A percentile compares a stretch with the other conserved stretches of the same genome.
Evolutionary conservation across 2,113 vertebrate genomes (phyloP).

Genomic region (Cynocephalus volans): DNA sequence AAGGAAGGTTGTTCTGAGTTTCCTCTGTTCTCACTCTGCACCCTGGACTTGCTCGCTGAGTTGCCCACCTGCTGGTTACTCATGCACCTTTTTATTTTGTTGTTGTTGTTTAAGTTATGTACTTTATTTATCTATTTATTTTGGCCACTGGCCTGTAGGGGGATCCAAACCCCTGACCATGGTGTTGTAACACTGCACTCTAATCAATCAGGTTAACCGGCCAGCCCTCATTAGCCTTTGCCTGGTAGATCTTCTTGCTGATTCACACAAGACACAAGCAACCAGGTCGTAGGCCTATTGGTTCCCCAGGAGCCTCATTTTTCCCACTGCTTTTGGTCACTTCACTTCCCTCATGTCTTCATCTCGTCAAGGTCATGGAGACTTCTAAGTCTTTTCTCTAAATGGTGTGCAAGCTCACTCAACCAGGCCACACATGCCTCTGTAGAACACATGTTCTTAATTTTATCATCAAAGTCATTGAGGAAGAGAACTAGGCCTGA

Average conservation of each 20-base stretch:
- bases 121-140: too few relatives aligned
- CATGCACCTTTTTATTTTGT: background rate
- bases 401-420: background rate
- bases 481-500: background rate
- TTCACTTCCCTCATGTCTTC: background rate
- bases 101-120: too few relatives aligned
- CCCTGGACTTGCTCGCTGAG: background rate
- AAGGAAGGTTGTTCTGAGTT: background rate
- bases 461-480: background rate
- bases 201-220: too few relatives aligned
- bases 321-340: background rate
- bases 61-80: background rate
- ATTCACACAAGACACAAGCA: background rate
- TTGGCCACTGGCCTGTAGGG: too few relatives aligned
- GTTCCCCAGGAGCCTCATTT: background rate
- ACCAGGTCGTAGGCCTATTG: background rate
- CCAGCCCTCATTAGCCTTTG: background rate
- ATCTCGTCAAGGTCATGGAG: background rate
- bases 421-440: background rate
- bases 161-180: too few relatives aligned
- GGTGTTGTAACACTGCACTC: too few relatives aligned
- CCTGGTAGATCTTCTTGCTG: background rate
- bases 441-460: background rate
- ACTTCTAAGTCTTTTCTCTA: background rate
- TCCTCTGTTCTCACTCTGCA: background rate